Percentiles rank a stretch among this genome's conserved stretches.
These are phyloP conservation scores for Anorthoa munda DNA, from an alignment of 2,888 invertebrate genomes.

Conservation along the genomic window DNA sequence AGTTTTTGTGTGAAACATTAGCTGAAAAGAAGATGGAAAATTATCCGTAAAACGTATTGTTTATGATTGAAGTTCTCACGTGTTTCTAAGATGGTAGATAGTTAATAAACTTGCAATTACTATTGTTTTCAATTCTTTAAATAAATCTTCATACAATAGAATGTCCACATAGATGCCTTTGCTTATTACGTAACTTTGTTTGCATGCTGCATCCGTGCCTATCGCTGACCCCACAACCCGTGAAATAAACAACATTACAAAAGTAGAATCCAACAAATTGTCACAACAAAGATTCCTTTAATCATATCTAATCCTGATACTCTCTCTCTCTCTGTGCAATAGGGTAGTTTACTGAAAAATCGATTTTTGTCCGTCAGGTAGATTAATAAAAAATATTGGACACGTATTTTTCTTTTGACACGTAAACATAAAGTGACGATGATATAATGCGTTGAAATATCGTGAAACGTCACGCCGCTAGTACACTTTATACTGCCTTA, in stretches of 20 bases:
- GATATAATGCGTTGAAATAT: no score
- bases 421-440: no score
- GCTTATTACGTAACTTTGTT: background rate
- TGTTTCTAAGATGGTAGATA: conserved; percentile 23
- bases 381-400: no score
- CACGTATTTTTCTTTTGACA: no score
- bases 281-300: background rate
- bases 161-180: background rate
- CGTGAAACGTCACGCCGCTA: no score
- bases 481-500: no score
- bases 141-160: background rate
- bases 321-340: no score
- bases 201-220: background rate
- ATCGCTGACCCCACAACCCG: background rate
- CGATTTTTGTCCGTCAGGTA: no score
- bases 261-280: background rate
- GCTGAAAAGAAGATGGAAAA: conserved; percentile 26
- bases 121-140: conserved; percentile 9
- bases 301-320: no score
- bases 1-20: conserved; percentile 12
- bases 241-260: background rate
- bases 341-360: no score
- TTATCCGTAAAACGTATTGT: conserved; percentile 27
- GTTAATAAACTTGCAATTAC: conserved; percentile 16
- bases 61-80: conserved; percentile 64